Conservation (phyloP, 2,113 vertebrate genomes). For the Bostrychus sinensis region DNA sequence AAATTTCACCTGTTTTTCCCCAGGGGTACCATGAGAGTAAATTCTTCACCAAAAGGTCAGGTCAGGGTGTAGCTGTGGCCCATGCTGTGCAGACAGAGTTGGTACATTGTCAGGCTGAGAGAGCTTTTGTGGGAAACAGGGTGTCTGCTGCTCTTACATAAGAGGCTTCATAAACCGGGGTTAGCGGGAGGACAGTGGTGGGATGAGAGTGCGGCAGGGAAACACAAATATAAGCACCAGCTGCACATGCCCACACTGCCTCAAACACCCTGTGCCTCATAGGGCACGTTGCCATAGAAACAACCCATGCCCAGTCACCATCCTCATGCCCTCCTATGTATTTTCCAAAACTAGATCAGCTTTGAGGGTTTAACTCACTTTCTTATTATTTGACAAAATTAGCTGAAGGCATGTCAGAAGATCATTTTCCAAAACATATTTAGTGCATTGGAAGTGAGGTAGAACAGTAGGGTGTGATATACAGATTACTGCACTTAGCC, state of each 20-base stretch:
- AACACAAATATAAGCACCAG: constrained; percentile 12
- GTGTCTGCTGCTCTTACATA: constrained; percentile 64
- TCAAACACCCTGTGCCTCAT: constrained; percentile 15
- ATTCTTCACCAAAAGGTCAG: constrained; percentile 27
- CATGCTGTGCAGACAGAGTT: constrained; percentile 24
- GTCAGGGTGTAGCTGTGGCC: background rate
- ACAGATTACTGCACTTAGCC: too few species aligned
- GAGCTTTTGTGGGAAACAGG: constrained; percentile 30
- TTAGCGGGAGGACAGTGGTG: constrained; percentile 55
- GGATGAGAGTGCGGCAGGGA: constrained; percentile 23
- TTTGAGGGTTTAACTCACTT: constrained; percentile 14
- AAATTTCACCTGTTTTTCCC: too few species aligned
- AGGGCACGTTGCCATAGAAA: constrained; percentile 49
- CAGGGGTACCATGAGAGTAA: background rate
- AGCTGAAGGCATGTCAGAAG: constrained; percentile 20
- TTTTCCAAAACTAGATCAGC: constrained; percentile 46
- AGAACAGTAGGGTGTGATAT: too few species aligned
- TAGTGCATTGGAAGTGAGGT: too few species aligned
- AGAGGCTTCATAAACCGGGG: constrained; percentile 48
- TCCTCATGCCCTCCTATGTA: constrained; percentile 50
- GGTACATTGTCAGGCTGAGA: constrained; percentile 40
- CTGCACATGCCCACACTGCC: constrained; percentile 16
- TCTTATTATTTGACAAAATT: constrained; percentile 15
- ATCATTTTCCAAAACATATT: too few species aligned
- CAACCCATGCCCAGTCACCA: constrained; percentile 33